These are phyloP conservation scores for Siniperca obscura DNA, from an alignment of 2,797 vertebrate species.

Conservation along the genomic window DNA sequence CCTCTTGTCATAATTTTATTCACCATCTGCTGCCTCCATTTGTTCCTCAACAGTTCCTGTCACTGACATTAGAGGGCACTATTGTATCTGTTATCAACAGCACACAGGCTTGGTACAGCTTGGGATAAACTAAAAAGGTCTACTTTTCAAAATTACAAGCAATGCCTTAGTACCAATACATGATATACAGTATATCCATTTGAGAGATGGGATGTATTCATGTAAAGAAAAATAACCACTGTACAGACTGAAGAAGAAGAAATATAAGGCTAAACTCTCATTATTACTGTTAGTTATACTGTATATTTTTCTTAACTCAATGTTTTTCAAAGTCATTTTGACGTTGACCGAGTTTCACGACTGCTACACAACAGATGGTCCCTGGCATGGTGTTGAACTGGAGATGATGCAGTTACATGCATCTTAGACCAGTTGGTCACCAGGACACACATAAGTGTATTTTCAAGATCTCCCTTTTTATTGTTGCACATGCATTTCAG, in stretches of 20 bases:
- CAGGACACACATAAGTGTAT: not conserved
- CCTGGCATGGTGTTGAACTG: not conserved
- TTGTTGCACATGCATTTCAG: not conserved
- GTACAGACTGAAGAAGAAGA: not conserved
- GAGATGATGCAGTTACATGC: not conserved
- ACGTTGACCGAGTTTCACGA: not conserved
- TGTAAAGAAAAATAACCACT: not conserved
- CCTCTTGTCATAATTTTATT: not conserved
- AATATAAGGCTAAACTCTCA: not conserved
- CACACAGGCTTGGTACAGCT: not conserved
- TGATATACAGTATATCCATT: not conserved
- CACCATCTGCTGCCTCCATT: not conserved
- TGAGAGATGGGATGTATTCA: not conserved
- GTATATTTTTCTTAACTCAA: not conserved
- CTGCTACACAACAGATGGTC: not conserved
- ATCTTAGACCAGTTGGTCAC: slow-evolving; percentile 8
- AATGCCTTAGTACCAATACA: not conserved
- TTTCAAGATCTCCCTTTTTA: not conserved
- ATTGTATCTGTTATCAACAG: slow-evolving; percentile 25
- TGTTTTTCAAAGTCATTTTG: not conserved
- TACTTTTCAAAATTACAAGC: not conserved
- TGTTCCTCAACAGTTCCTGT: slow-evolving; percentile 6
- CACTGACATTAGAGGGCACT: slow-evolving; percentile 57
- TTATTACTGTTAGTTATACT: not conserved
- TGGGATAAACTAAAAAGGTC: not conserved